A percentile compares a stretch with the other conserved stretches of the same genome.
phyloP scores from a whole-genome alignment of 2,888 invertebrate genomes.

The Crossocerus cetratus region DNA sequence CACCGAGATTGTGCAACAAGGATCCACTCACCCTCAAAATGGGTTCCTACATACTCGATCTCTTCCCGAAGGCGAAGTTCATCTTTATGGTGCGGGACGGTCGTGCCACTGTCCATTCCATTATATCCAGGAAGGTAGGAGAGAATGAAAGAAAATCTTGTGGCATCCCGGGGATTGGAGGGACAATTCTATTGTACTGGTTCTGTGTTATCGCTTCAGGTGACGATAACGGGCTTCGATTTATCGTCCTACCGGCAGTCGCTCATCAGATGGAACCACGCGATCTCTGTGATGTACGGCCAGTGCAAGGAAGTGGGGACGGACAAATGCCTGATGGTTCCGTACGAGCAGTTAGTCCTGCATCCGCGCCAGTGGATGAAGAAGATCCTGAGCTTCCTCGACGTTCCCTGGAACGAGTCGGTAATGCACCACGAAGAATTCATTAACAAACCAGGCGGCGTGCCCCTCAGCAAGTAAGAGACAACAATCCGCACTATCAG shows the following conservation, averaged over 20 bases:
- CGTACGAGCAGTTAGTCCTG: conserved; percentile 97
- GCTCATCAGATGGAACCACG: conserved; percentile 97
- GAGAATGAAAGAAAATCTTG: conserved; percentile 5
- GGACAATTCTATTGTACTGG: too few species aligned
- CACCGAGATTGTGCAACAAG: conserved; percentile 97
- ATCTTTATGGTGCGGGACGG: conserved; percentile 99
- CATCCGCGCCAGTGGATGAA: conserved; percentile 94
- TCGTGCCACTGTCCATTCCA: conserved; percentile 98
- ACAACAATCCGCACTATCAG: background rate
- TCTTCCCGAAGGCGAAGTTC: conserved; percentile 99
- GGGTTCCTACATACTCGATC: conserved; percentile 94
- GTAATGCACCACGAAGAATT: conserved; percentile 98
- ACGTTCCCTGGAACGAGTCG: conserved; percentile 95
- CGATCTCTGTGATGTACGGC: conserved; percentile 95
- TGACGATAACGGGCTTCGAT: conserved; percentile 95
- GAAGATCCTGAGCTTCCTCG: conserved; percentile 91
- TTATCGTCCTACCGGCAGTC: conserved; percentile 95
- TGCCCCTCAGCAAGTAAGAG: conserved; percentile 94
- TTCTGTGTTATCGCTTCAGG: conserved; percentile 71
- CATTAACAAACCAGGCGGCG: conserved; percentile 96
- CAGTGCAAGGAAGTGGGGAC: conserved; percentile 92
- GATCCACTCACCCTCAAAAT: conserved; percentile 99
- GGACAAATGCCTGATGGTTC: conserved; percentile 90
- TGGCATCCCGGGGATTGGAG: conserved; percentile 3
- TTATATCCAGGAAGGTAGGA: conserved; percentile 94